Evolutionary conservation across 92 coral and sea anemone genomes (phyloP).

Genomic region (Blastomussa wellsi): DNA sequence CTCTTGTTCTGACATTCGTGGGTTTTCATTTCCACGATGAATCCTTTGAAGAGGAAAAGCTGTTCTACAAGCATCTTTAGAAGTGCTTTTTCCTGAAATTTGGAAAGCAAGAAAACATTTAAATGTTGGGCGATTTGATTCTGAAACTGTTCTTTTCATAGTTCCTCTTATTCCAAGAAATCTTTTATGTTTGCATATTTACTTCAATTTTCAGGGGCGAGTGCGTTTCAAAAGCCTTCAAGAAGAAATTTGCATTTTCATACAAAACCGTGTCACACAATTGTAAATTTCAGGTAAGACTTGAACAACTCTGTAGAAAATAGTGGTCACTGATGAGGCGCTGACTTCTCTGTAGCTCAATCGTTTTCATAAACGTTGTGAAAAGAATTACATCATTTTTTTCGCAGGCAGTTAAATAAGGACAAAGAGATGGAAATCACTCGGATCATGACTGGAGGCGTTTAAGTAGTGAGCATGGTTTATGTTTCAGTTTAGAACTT

Average conservation of each 20-base stretch:
- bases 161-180: conserved; percentile 33
- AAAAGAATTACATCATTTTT: too few species aligned
- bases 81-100: conserved; percentile 50
- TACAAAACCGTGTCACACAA: not conserved
- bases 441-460: not conserved
- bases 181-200: not conserved
- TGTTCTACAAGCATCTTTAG: conserved; percentile 19
- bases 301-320: not conserved
- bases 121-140: not conserved
- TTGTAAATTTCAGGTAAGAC: not conserved
- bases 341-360: not conserved
- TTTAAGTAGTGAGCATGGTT: not conserved
- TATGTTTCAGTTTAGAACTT: not conserved
- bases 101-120: not conserved
- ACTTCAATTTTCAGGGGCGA: conserved; percentile 20
- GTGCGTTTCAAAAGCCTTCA: not conserved
- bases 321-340: not conserved
- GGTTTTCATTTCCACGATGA: conserved; percentile 19
- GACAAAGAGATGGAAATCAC: not conserved
- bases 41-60: conserved; percentile 25
- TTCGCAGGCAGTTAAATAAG: not conserved
- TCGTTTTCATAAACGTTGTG: too few species aligned
- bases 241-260: conserved; percentile 16
- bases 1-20: conserved; percentile 33
- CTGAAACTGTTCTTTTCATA: not conserved